A percentile compares a stretch with the other conserved stretches of the same genome.
phyloP scores from a whole-genome alignment of 2,797 vertebrate genomes.

The Gorsachius magnificus region DNA sequence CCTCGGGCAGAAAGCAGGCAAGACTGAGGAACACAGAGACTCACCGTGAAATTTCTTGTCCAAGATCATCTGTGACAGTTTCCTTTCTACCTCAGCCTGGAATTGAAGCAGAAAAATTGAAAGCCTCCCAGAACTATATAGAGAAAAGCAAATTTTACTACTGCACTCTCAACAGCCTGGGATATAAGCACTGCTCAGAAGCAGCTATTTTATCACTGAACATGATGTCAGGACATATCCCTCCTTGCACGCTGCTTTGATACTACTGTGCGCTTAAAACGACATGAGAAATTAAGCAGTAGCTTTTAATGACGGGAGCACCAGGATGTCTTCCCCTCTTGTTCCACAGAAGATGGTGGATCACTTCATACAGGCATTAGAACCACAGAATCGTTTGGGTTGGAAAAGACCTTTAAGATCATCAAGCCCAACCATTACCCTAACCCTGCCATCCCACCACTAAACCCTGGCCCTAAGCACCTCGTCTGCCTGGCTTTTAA shows the following conservation, averaged over 20 bases:
- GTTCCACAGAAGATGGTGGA: too few species aligned
- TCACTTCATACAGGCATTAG: neutral
- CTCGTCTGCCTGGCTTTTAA: too few species aligned
- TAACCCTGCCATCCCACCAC: too few species aligned
- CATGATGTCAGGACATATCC: rapidly evolving
- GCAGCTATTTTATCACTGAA: neutral
- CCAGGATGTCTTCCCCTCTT: neutral
- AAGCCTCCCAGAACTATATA: neutral
- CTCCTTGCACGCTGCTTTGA: neutral
- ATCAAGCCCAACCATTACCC: too few species aligned
- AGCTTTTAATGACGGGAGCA: neutral
- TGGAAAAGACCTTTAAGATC: too few species aligned
- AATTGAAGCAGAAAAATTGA: conserved; percentile 62
- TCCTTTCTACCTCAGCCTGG: conserved; percentile 95
- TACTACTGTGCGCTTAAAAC: neutral
- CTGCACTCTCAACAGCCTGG: neutral
- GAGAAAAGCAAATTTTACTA: neutral
- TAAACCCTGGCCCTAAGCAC: too few species aligned
- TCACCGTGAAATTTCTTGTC: conserved; percentile 96
- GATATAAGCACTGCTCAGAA: neutral
- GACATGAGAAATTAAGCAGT: neutral
- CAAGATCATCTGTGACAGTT: conserved; percentile 98
- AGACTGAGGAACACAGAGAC: neutral
- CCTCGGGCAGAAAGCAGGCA: neutral
- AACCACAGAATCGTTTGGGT: too few species aligned